Percentiles rank a stretch among this genome's conserved stretches.
These are phyloP conservation scores for Pandemis corylana DNA, from an alignment of 2,888 invertebrate genomes.

Conservation along the genomic window DNA sequence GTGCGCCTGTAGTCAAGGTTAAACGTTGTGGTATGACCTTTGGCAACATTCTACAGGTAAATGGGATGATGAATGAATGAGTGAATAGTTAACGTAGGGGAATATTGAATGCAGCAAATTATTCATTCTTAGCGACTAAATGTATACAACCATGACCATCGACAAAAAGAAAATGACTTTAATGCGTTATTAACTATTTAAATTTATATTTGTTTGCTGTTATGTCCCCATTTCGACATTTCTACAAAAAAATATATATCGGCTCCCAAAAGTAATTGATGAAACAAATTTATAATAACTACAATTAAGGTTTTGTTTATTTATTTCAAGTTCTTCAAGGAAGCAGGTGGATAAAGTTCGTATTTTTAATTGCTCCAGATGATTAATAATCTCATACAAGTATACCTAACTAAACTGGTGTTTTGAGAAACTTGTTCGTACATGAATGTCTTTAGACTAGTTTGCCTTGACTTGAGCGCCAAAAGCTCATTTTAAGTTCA, in stretches of 20 bases:
- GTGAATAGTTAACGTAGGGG: not conserved
- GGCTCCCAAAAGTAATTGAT: not conserved
- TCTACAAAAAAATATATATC: not conserved
- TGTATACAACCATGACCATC: not conserved
- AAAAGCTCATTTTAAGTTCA: constrained; percentile 40
- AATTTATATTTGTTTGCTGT: not conserved
- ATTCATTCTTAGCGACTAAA: not conserved
- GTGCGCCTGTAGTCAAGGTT: constrained; percentile 61
- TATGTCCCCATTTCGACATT: not conserved
- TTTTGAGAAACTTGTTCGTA: not conserved
- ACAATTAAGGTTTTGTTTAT: not conserved
- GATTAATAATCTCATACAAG: not conserved
- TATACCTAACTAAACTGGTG: not conserved
- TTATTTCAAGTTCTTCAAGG: not conserved
- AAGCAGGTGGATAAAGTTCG: not conserved
- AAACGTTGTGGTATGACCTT: constrained; percentile 60
- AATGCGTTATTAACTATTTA: not conserved
- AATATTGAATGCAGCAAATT: not conserved
- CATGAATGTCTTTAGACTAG: constrained; percentile 49
- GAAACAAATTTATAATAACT: not conserved
- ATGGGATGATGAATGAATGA: constrained; percentile 12
- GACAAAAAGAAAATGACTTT: not conserved
- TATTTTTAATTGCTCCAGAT: constrained; percentile 9
- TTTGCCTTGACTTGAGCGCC: constrained; percentile 52
- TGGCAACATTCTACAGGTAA: constrained; percentile 43